phyloP scores from a whole-genome alignment of 2,888 invertebrate genomes.

The Psylliodes chrysocephalus region DNA sequence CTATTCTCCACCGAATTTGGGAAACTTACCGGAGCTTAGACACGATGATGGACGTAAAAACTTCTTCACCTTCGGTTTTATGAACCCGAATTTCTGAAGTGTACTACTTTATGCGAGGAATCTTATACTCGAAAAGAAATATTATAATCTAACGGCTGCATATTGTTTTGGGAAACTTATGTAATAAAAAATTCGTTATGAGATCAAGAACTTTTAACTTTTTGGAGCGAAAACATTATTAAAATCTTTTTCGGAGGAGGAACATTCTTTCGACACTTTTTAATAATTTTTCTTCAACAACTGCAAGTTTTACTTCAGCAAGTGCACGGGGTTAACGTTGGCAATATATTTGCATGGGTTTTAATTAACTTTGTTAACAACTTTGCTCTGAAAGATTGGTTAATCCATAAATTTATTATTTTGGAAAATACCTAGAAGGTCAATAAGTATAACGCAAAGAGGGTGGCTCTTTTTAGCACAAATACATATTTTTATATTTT shows the following conservation, averaged over 20 bases:
- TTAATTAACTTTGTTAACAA: not conserved
- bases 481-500: too few species aligned
- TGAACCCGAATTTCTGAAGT: constrained; percentile 34
- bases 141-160: constrained; percentile 43
- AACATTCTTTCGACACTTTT: constrained; percentile 42
- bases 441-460: too few species aligned
- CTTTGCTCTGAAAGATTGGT: too few species aligned
- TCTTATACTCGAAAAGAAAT: constrained; percentile 30
- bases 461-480: too few species aligned
- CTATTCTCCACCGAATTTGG: constrained; percentile 4
- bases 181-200: constrained; percentile 46
- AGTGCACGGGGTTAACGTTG: constrained; percentile 13
- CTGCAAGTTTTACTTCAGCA: constrained; percentile 34
- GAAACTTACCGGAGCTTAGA: constrained; percentile 22
- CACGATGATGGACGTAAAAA: constrained; percentile 29
- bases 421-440: too few species aligned
- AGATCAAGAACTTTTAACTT: constrained; percentile 43
- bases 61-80: constrained; percentile 28
- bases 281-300: constrained; percentile 41
- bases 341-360: constrained; percentile 20
- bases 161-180: constrained; percentile 43
- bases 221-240: constrained; percentile 42
- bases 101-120: constrained; percentile 31
- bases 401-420: too few species aligned
- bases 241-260: constrained; percentile 38